A percentile compares a stretch with the other conserved stretches of the same genome.
Conservation (phyloP, 2,113 vertebrate genomes). For the Puntigrus tetrazona region DNA sequence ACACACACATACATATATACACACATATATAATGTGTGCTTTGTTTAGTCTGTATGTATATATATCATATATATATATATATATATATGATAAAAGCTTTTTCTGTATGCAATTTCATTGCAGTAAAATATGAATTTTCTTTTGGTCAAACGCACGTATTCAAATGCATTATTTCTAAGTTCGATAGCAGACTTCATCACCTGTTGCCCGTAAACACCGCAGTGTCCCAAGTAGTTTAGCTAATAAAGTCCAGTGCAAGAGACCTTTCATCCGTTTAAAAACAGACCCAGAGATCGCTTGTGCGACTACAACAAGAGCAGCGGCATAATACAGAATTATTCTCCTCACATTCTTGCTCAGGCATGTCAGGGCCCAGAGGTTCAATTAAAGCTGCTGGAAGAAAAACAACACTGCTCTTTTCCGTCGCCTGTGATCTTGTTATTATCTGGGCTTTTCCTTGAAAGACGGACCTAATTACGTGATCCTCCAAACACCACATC, state of each 20-base stretch:
- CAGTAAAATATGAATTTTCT: too few species aligned
- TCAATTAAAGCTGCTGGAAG: constrained; percentile 42
- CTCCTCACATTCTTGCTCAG: constrained; percentile 52
- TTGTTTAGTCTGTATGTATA: too few species aligned
- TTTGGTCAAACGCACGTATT: too few species aligned
- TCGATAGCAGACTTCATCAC: neutral
- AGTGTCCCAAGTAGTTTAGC: neutral
- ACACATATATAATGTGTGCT: too few species aligned
- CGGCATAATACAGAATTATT: constrained; percentile 31
- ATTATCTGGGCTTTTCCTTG: constrained; percentile 13
- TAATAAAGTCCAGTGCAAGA: neutral
- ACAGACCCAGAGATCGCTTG: neutral
- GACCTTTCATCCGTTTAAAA: neutral
- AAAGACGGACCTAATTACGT: constrained; percentile 12
- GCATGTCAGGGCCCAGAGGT: constrained; percentile 46
- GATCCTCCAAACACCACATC: constrained; percentile 5
- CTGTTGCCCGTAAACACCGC: neutral
- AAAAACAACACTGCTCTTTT: constrained; percentile 34
- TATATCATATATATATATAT: too few species aligned
- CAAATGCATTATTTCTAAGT: neutral
- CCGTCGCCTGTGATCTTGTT: constrained; percentile 39
- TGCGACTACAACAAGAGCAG: constrained; percentile 19
- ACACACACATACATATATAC: too few species aligned
- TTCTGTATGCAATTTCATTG: too few species aligned
- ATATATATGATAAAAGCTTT: too few species aligned